Percentiles rank a stretch among this genome's conserved stretches.
Conservation (phyloP, 2,113 vertebrate species). For the Vulpes ferrilata region DNA sequence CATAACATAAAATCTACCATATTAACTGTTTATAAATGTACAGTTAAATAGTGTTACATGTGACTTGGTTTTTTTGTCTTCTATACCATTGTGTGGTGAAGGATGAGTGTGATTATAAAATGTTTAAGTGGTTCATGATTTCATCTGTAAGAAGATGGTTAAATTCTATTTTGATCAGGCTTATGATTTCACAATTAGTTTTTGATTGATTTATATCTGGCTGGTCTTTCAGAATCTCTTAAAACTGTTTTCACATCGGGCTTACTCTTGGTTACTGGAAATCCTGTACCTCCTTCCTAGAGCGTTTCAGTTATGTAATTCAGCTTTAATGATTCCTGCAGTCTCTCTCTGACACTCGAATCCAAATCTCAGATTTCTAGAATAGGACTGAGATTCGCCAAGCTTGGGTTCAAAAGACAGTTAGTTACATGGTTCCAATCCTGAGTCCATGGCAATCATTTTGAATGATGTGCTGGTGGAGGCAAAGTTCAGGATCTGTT, state of each 20-base stretch:
- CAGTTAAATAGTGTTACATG: neutral
- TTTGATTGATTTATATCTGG: neutral
- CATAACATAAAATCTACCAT: neutral
- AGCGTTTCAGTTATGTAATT: neutral
- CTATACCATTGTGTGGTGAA: neutral
- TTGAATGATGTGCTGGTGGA: neutral
- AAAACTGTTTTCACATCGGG: neutral
- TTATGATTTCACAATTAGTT: neutral
- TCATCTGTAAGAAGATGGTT: neutral
- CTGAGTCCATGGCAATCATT: neutral
- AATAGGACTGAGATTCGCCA: neutral
- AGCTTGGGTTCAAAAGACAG: neutral
- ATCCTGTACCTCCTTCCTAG: neutral
- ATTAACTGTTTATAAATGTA: neutral
- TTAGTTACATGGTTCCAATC: accelerated
- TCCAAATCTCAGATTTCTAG: neutral
- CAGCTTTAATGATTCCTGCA: neutral
- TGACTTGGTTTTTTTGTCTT: neutral
- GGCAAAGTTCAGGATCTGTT: neutral
- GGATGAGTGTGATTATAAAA: neutral
- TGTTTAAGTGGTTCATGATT: neutral
- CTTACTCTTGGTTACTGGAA: neutral
- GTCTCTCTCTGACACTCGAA: neutral
- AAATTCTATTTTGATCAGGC: neutral
- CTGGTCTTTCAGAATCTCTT: conserved; percentile 24